These are phyloP conservation scores for Trichogramma pretiosum DNA, from an alignment of 1,140 invertebrate genomes.

Conservation along the genomic window DNA sequence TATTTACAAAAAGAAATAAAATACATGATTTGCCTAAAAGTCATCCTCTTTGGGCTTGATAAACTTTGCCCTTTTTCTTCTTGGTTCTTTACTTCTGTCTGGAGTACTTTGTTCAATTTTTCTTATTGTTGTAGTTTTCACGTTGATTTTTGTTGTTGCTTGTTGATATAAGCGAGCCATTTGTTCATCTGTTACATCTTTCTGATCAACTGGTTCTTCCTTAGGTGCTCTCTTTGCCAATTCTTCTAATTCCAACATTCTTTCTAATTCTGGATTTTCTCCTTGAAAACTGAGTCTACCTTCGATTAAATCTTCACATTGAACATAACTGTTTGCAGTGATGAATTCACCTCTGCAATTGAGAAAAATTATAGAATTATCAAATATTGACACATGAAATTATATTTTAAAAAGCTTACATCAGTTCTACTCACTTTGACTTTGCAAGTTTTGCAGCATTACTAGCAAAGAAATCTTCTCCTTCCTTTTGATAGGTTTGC, in stretches of 20 bases:
- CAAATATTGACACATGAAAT: not conserved
- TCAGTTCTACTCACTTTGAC: constrained; percentile 39
- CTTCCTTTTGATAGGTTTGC: constrained; percentile 64
- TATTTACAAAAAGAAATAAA: no score
- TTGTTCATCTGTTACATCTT: constrained; percentile 61
- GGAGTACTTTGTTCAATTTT: constrained; percentile 25
- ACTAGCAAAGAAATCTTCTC: constrained; percentile 55
- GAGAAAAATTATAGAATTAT: not conserved
- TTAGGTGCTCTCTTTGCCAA: constrained; percentile 39
- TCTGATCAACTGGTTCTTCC: constrained; percentile 44
- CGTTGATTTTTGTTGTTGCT: constrained; percentile 38
- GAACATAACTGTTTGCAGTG: constrained; percentile 66
- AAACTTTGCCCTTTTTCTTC: constrained; percentile 34
- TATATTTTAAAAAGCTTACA: not conserved
- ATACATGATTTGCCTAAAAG: no score
- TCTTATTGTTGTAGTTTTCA: constrained; percentile 36
- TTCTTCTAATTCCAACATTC: constrained; percentile 52
- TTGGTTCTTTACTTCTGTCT: constrained; percentile 24
- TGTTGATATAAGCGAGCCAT: constrained; percentile 54
- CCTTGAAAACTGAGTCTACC: constrained; percentile 79
- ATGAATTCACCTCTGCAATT: constrained; percentile 56
- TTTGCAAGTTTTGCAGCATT: constrained; percentile 46
- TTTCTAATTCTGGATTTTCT: constrained; percentile 82
- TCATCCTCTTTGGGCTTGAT: constrained; percentile 35
- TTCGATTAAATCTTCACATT: constrained; percentile 65